Conservation (phyloP, 2,888 invertebrate species). For the Lamellibrachia satsuma region DNA sequence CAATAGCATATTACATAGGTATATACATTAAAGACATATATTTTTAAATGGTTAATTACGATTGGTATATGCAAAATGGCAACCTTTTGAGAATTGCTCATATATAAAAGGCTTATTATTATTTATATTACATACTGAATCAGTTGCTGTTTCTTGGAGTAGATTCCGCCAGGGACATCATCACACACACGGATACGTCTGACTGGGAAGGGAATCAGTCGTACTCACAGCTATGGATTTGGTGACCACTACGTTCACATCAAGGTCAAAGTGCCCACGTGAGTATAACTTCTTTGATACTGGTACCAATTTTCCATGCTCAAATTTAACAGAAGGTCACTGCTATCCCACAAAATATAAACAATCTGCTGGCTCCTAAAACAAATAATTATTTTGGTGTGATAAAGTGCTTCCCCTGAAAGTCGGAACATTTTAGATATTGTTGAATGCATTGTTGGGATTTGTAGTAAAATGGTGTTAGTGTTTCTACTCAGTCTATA, state of each 20-base stretch:
- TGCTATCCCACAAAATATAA: background rate
- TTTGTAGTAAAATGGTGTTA: background rate
- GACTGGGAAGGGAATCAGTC: conserved; percentile 89
- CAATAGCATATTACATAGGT: no score
- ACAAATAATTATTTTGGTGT: no score
- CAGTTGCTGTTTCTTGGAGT: conserved; percentile 29
- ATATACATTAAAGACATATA: no score
- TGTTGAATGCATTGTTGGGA: background rate
- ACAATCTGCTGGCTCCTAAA: no score
- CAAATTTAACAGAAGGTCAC: background rate
- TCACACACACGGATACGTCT: conserved; percentile 89
- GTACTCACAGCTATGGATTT: conserved; percentile 86
- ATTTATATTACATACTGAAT: background rate
- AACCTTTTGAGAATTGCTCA: no score
- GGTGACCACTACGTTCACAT: conserved; percentile 97
- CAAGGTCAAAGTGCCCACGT: conserved; percentile 63
- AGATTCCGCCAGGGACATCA: conserved; percentile 90
- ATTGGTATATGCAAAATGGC: no score
- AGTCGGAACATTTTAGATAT: no score
- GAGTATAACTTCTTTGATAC: conserved; percentile 18
- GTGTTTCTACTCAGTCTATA: conserved; percentile 19
- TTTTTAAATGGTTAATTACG: no score
- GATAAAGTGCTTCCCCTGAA: no score
- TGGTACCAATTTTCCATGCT: background rate
- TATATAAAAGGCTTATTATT: background rate